Conservation (phyloP, 2,797 vertebrate genomes). For the Gallinago stenura region DNA sequence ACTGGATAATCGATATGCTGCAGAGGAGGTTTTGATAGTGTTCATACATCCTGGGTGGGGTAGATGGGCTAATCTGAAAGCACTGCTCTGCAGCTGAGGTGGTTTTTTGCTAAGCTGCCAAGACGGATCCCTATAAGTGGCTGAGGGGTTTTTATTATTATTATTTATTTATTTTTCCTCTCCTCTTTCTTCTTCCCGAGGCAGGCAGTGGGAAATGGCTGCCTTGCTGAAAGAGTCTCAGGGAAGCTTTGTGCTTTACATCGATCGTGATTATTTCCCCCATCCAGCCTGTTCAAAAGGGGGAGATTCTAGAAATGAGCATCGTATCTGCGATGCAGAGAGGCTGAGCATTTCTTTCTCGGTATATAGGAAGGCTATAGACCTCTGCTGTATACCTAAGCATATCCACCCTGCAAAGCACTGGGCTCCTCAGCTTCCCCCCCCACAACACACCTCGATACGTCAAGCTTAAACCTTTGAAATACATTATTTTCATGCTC, state of each 20-base stretch:
- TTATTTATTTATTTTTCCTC: no score
- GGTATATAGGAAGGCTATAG: not conserved
- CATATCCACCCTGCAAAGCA: not conserved
- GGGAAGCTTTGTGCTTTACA: not conserved
- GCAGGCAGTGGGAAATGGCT: conserved; percentile 31
- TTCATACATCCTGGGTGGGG: not conserved
- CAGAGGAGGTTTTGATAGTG: not conserved
- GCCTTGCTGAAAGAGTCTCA: not conserved
- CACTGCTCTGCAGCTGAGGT: not conserved
- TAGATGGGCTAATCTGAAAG: not conserved
- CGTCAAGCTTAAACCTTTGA: conserved; percentile 22
- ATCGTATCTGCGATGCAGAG: not conserved
- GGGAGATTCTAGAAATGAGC: not conserved
- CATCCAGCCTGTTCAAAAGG: not conserved
- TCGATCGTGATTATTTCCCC: rapidly evolving
- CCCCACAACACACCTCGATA: rapidly evolving
- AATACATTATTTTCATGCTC: not conserved
- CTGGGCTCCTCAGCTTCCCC: not conserved
- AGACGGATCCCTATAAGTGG: not conserved
- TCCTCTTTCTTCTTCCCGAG: not conserved
- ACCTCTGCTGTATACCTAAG: not conserved
- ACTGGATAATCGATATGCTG: not conserved
- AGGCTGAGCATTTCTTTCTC: not conserved
- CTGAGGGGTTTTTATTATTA: not conserved
- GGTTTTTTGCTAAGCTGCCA: not conserved